Base-by-base conservation (phyloP, 2,888 invertebrate genomes). In the Spodoptera exigua region DNA sequence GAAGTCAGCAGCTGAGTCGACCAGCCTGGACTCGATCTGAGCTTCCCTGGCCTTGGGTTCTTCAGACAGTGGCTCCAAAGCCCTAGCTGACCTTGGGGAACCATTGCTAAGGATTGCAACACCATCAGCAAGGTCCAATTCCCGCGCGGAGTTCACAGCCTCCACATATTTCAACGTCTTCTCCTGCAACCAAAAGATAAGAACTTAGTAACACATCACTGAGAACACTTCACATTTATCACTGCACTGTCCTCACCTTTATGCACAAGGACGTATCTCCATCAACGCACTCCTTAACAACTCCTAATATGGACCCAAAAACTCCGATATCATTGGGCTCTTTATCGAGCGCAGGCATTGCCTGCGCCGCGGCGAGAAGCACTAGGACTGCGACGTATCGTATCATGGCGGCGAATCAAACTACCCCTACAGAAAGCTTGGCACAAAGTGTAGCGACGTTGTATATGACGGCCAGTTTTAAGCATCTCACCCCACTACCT, bases 1-100 rank as follows among this genome's bases (percentile, higher is more conserved):
- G 95, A 97, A 97, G 75, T 96, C 96, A 73, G 96, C 96, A 53
- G 97, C 95, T 68, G 96, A 95, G 82, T 98, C 97, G 57, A 97
- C 94, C 66, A 98, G 94, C 69, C 97, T 95, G 16, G 96, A 95
- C 80, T 97, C 97, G n/a, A 97, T 94, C 75, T 96, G 96, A 43
- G 95, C 95, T 88, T 97, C 97, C 61, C 96, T 95, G 41, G 96
- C 96, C 81, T 96, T 96, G 36, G 96, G 95, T 79, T 97, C 97
- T 41, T 95, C 95, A 32, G 97, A 96, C 74, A 97, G 88, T 61
- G 96, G 95, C 80, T 96, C 95, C 67, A 96, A 89, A 0, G 94
- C 89, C 78, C 94, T 95, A 44, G 96, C 96, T 54, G 95, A 95
- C 85, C 96, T 90, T 67, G 95, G 95, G 5, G 94, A 93, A 11